Evolutionary conservation across 1,140 invertebrate species (phyloP), one percentile per base, ranked within the genome.

Genomic region (Penaeus vannamei): DNA sequence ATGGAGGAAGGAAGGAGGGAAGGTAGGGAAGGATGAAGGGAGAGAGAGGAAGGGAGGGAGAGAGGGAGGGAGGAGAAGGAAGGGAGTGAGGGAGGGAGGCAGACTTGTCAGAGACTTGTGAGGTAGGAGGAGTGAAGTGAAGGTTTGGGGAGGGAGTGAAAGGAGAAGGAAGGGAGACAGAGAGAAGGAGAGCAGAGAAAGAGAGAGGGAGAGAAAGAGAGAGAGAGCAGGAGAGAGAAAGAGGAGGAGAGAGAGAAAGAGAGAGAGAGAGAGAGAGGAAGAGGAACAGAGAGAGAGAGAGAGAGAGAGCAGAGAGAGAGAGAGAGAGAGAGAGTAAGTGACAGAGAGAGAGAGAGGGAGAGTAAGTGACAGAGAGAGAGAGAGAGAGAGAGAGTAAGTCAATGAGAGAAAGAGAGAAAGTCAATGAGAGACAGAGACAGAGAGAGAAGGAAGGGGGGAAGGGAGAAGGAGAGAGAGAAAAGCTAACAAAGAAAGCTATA

Each of bases 231-330:
- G 36, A 7, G 36, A 42, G 36, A 7, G 4, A 42, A 7, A 17
- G 79, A 81, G 22, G 62, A 22, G 26, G 80, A 83, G 59, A 61
- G 81, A 83, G 81, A 62, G 19, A 60, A 23, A 36, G 77, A 42
- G 72, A 76, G 72, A 26, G 3, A 36, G 29, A 7, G 46, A 22
- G 46, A 7, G 17, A 76, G 72, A 19, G 3, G 46, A 1, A 22
- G 42, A 80, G 77, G 2, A 2, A 17, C 10, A 53, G 53, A 17
- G 53, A 53, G 53, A 17, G 36, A 79, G 76, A 79, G 76, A 79
- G 76, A 32, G 60, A 53, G 32, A 32, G 26, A 60, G 32, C n/a
- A 82, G 19, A 32, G 76, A 32, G 36, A 23, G 22, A 23, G 29
- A 23, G 36, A 3, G 2, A 2, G 29, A n/a, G 36, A 12, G 2